Percentiles rank a stretch among this genome's conserved stretches.
phyloP scores from a whole-genome alignment of 2,888 invertebrate genomes.

The Tigriopus californicus region DNA sequence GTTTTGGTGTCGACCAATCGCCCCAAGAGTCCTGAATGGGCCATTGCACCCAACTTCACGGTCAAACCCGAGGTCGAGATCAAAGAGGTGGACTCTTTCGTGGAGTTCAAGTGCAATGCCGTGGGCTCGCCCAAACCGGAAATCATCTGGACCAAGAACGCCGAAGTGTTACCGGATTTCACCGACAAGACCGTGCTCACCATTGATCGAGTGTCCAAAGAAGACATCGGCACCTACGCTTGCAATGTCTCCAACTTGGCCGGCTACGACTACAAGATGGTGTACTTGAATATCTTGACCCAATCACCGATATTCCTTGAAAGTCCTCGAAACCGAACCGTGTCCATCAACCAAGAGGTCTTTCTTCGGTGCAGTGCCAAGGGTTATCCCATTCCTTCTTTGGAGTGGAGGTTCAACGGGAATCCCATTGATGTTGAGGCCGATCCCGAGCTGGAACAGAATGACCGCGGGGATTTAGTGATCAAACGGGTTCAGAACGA shows the following conservation, averaged over 20 bases:
- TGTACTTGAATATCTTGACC: constrained; percentile 5
- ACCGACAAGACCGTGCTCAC: not conserved
- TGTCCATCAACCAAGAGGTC: not conserved
- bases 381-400: not conserved
- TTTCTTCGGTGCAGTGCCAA: not conserved
- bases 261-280: constrained; percentile 1
- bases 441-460: not conserved
- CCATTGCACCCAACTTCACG: not conserved
- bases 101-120: not conserved
- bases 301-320: not conserved
- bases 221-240: not conserved
- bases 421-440: not conserved
- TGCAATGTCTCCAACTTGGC: constrained; percentile 7
- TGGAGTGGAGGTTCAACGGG: not conserved
- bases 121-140: not conserved
- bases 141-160: not conserved
- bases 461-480: not conserved
- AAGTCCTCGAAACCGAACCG: not conserved
- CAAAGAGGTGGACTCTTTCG: not conserved
- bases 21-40: not conserved
- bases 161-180: not conserved
- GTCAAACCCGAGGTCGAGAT: not conserved
- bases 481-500: not conserved
- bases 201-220: not conserved
- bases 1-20: not conserved